Evolutionary conservation across 2,888 invertebrate species (phyloP).

Genomic region (Athripsodes cinereus): DNA sequence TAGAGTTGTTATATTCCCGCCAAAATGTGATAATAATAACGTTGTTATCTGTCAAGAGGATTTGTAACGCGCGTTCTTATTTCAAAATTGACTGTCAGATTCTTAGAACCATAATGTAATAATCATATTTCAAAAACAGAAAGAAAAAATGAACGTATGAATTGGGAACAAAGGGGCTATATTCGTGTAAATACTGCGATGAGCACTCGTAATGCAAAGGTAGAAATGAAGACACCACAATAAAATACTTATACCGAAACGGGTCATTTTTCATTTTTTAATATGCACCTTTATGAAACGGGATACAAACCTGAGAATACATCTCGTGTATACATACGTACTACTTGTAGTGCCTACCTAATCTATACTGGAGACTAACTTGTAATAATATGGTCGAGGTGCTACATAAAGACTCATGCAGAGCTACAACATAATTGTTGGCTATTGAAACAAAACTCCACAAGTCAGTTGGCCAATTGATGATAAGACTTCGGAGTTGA

Average conservation of each 20-base stretch:
- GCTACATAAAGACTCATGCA: too few relatives aligned
- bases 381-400: too few relatives aligned
- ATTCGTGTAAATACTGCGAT: neutral
- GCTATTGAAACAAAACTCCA: too few relatives aligned
- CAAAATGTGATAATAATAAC: constrained; percentile 29
- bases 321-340: too few relatives aligned
- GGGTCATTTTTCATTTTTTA: constrained; percentile 28
- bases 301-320: too few relatives aligned
- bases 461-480: too few relatives aligned
- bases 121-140: neutral
- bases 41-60: constrained; percentile 28
- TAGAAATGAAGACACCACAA: constrained; percentile 19
- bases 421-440: too few relatives aligned
- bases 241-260: constrained; percentile 27
- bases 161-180: neutral
- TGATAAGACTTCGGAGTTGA: too few relatives aligned
- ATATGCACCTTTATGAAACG: constrained; percentile 22
- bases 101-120: constrained; percentile 4
- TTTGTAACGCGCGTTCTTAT: constrained; percentile 28
- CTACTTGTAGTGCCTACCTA: too few relatives aligned
- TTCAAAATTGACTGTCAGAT: constrained; percentile 26
- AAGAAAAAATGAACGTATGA: neutral
- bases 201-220: neutral
- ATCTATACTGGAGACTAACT: too few relatives aligned
- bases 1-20: constrained; percentile 26